Evolutionary conservation across 2,888 invertebrate species (phyloP), one percentile per base, ranked within the genome.

Genomic region (Electrophaes corylata): DNA sequence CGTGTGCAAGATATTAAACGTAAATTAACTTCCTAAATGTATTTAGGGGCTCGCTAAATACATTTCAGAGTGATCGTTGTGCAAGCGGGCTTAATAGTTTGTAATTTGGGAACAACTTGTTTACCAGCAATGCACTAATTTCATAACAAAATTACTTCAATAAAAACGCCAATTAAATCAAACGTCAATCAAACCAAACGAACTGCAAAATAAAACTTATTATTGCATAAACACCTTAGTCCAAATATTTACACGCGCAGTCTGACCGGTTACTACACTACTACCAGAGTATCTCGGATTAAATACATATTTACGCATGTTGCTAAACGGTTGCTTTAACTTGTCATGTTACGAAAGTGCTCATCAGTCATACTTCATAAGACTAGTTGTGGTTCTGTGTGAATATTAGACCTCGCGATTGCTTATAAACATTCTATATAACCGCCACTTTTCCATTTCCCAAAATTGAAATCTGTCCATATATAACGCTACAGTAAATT

Each of bases 251-350:
- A 50, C 54, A 54, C 46, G 45, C 54, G 50, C 41, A 35, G 29
- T 49, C 33, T 59, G 23, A 45, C 53, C 39, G 45, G 54, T 50
- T 59, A 54, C 59, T 35, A 59, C 50, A 68, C 41, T 26, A 16
- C 14, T 37, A 37, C 47, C 52, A 64, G 64, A 66, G n/a, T 62
- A 66, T 58, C 54, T 64, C 58, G 54, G 48, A 62, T 64, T 56
- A 57, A 57, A 57, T 58, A 60, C 48, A 48, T 56, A 62, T 58
- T 55, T 57, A 47, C 53, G 19, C 37, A 40, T 44, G 43, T 60
- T 58, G 48, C 60, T 50, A 51, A 60, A 62, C 48, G 26, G 29
- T 49, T 20, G 44, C 37, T 16, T 46, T 10, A 29, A 29, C 10
- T 29, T 29, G n/a, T 6, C 20, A 19, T 31, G 16, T 65, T 65